These are phyloP conservation scores for Pachydiplax longipennis DNA, from an alignment of 2,888 invertebrate genomes.

Conservation along the genomic window DNA sequence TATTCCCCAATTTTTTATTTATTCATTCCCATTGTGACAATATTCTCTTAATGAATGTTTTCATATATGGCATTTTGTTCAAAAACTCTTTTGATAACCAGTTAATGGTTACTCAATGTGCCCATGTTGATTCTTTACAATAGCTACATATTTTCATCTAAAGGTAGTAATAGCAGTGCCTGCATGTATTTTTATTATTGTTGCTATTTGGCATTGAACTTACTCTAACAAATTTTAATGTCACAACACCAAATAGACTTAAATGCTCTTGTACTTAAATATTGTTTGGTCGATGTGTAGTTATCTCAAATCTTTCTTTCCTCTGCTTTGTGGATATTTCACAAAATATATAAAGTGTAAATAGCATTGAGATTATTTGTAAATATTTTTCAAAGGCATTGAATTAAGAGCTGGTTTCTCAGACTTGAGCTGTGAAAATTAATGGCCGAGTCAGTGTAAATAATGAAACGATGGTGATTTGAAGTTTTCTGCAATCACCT, in stretches of 20 bases:
- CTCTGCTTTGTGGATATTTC: constrained; percentile 35
- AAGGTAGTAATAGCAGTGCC: neutral
- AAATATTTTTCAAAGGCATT: constrained; percentile 36
- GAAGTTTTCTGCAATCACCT: neutral
- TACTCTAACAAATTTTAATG: neutral
- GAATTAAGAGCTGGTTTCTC: neutral
- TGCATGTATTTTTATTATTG: neutral
- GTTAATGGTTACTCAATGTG: neutral
- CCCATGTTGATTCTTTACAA: neutral
- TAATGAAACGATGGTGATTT: neutral
- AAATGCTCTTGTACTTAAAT: neutral
- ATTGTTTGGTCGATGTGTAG: constrained; percentile 31
- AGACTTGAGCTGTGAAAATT: neutral
- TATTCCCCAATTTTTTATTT: neutral
- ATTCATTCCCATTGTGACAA: neutral
- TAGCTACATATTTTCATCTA: neutral
- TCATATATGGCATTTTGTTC: neutral
- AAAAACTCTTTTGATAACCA: neutral
- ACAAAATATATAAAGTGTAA: constrained; percentile 1
- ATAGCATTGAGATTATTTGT: constrained; percentile 30
- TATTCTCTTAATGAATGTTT: neutral
- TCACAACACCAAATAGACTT: constrained; percentile 18
- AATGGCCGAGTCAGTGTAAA: neutral
- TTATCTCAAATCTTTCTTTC: neutral
- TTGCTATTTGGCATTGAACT: neutral